phyloP scores from a whole-genome alignment of 2,888 invertebrate genomes.

The Steinernema carpocapsae region DNA sequence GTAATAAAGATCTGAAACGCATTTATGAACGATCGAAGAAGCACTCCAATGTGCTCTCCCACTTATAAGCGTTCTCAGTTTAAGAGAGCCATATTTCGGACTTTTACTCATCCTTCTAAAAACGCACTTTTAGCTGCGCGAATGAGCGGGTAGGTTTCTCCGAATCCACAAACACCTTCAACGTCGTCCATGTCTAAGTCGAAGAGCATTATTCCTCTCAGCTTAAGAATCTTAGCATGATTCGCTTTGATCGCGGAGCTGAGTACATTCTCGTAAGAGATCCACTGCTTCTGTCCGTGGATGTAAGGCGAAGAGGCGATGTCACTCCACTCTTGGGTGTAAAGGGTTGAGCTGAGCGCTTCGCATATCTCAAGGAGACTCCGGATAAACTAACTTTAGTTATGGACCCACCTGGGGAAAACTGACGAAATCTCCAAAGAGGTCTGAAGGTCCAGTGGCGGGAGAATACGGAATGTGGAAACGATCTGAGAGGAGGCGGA shows the following conservation, averaged over 20 bases:
- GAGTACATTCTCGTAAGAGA: slow-evolving; percentile 40
- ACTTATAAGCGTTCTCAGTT: too few relatives aligned
- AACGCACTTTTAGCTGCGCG: slow-evolving; percentile 41
- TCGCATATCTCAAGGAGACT: slow-evolving; percentile 38
- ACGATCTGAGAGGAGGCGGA: slow-evolving; percentile 72
- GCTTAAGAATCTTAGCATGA: slow-evolving; percentile 34
- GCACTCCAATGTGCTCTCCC: too few relatives aligned
- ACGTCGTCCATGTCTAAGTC: slow-evolving; percentile 48
- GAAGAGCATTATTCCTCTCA: slow-evolving; percentile 29
- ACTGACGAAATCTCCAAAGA: slow-evolving; percentile 28
- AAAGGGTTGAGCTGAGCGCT: slow-evolving; percentile 31
- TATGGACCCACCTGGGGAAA: neutral
- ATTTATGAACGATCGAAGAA: too few relatives aligned
- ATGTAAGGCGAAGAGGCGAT: slow-evolving; percentile 45
- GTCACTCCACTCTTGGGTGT: slow-evolving; percentile 42
- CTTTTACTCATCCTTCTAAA: too few relatives aligned
- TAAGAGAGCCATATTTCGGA: too few relatives aligned
- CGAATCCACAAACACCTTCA: slow-evolving; percentile 38
- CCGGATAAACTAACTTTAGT: neutral
- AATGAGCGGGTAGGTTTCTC: slow-evolving; percentile 41
- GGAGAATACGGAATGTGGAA: slow-evolving; percentile 49
- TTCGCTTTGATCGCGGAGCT: slow-evolving; percentile 44
- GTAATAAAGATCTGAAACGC: too few relatives aligned
- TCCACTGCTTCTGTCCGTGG: slow-evolving; percentile 43
- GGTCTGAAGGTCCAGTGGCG: slow-evolving; percentile 37